These are phyloP conservation scores for Phodopus roborovskii DNA, from an alignment of 2,113 vertebrate genomes.

Conservation along the genomic window DNA sequence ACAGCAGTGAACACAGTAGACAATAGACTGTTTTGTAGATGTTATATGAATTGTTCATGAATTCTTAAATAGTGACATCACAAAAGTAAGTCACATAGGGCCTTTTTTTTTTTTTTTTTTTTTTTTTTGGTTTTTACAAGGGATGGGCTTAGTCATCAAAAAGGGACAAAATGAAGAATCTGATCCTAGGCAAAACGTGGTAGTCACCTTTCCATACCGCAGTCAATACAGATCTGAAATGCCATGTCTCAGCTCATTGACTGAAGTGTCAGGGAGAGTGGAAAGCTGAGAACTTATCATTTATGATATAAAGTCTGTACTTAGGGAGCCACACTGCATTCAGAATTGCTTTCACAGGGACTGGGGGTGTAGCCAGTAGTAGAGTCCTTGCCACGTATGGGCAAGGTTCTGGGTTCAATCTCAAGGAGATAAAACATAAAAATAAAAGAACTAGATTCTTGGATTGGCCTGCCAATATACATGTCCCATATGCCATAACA, in stretches of 20 bases:
- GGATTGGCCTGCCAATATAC: neutral
- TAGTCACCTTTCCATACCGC: neutral
- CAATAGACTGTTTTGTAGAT: neutral
- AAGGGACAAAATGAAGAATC: neutral
- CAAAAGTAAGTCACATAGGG: constrained; percentile 14
- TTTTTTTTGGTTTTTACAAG: too few relatives aligned
- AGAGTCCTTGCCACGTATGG: neutral
- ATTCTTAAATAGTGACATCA: constrained; percentile 13
- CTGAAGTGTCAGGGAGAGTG: constrained; percentile 6
- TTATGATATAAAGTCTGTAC: neutral
- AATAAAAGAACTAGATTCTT: neutral
- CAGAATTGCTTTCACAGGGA: neutral
- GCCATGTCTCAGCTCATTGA: neutral
- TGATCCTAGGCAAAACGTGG: neutral
- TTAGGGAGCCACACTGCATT: neutral
- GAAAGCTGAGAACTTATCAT: neutral
- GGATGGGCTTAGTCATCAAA: neutral
- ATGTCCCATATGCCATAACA: neutral
- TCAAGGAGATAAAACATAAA: neutral
- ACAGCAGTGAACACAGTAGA: neutral
- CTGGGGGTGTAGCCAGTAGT: neutral
- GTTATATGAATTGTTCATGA: neutral
- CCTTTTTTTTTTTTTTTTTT: too few relatives aligned
- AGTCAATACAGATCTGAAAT: neutral
- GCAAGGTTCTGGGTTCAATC: neutral